Evolutionary conservation across 2,888 invertebrate genomes (phyloP).

Genomic region (Subacronicta megacephala): DNA sequence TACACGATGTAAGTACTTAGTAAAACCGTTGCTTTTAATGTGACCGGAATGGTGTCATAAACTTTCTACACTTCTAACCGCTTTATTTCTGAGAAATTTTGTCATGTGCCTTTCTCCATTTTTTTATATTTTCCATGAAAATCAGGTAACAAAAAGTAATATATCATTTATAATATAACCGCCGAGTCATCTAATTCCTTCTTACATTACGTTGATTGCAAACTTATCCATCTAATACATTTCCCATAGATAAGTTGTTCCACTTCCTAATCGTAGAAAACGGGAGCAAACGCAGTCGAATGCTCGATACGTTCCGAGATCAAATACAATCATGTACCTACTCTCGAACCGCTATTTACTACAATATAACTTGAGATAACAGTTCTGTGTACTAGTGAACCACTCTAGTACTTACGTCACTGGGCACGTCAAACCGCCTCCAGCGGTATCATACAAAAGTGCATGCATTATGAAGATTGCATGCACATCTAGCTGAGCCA

Average conservation of each 20-base stretch:
- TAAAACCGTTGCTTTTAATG: conserved; percentile 35
- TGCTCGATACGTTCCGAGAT: conserved; percentile 46
- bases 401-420: conserved; percentile 57
- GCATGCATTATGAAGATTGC: conserved; percentile 89
- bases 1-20: conserved; percentile 44
- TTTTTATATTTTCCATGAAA: conserved; percentile 43
- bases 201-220: conserved; percentile 39
- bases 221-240: conserved; percentile 45
- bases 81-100: conserved; percentile 46
- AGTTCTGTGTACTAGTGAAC: conserved; percentile 44
- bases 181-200: conserved; percentile 25
- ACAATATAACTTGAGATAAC: conserved; percentile 54
- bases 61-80: conserved; percentile 43
- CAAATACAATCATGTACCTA: conserved; percentile 37
- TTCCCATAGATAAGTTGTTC: conserved; percentile 41
- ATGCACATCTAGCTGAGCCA: conserved; percentile 85
- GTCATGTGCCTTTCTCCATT: conserved; percentile 23
- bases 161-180: conserved; percentile 10
- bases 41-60: conserved; percentile 39
- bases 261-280: conserved; percentile 38
- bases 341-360: conserved; percentile 47
- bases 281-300: conserved; percentile 33
- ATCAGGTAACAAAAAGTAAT: conserved; percentile 17
- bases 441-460: conserved; percentile 79
- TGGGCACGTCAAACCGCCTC: conserved; percentile 65